Conservation (phyloP, 2,113 vertebrate genomes). For the Laticauda laticaudata region DNA sequence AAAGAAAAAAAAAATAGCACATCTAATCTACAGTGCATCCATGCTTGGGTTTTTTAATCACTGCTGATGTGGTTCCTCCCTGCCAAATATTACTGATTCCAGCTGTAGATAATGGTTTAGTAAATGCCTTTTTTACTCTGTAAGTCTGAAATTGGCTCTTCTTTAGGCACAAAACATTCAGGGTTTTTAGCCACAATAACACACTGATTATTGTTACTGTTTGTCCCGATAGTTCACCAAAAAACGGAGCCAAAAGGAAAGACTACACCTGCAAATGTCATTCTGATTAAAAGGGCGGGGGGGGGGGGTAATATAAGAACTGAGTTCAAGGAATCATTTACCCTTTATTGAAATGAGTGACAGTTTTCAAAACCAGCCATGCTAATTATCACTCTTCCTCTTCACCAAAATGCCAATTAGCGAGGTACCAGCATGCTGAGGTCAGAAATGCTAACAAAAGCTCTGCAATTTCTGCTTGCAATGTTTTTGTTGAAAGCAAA, state of each 20-base stretch:
- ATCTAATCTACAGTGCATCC: background rate
- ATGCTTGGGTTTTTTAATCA: background rate
- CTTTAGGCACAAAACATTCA: background rate
- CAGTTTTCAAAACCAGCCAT: background rate
- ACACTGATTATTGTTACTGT: background rate
- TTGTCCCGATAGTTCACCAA: background rate
- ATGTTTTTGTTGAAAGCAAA: background rate
- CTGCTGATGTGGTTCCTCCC: background rate
- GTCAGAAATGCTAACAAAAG: background rate
- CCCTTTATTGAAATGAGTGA: background rate
- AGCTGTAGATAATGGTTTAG: background rate
- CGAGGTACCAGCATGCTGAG: background rate
- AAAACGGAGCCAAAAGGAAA: background rate
- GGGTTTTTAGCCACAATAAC: background rate
- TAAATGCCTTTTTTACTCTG: background rate
- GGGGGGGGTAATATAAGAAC: background rate
- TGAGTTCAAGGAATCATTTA: background rate
- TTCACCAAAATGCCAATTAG: background rate
- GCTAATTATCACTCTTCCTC: background rate
- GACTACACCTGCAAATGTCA: background rate
- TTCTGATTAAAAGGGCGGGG: background rate
- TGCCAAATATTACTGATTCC: background rate
- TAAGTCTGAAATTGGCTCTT: background rate
- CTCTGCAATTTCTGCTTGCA: background rate
- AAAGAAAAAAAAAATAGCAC: background rate